phyloP scores from a whole-genome alignment of 1,140 invertebrate species.

The Hylaeus anthracinus region DNA sequence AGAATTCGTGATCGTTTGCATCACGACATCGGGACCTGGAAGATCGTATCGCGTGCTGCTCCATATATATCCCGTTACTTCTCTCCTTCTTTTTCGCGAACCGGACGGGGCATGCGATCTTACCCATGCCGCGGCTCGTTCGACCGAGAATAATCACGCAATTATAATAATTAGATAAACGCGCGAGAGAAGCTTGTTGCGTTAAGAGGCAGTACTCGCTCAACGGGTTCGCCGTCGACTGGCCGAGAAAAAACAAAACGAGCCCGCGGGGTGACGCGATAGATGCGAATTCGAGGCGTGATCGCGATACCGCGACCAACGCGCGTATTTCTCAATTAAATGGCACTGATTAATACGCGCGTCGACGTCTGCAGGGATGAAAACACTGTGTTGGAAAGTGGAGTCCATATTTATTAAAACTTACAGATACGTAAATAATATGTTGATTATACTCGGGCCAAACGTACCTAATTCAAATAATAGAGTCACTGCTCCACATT shows the following conservation, averaged over 20 bases:
- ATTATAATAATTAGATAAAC: constrained; percentile 80
- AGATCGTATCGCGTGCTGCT: constrained; percentile 76
- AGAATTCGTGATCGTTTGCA: constrained; percentile 75
- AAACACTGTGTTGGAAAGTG: no score
- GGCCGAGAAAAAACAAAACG: no score
- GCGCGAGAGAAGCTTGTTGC: constrained; percentile 63
- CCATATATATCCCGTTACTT: constrained; percentile 64
- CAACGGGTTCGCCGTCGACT: constrained; percentile 39
- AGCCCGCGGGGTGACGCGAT: background rate
- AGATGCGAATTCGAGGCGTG: background rate
- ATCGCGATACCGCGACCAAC: background rate
- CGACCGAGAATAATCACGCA: constrained; percentile 73
- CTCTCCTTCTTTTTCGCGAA: constrained; percentile 62
- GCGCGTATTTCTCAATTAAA: constrained; percentile 25
- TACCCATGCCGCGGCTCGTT: constrained; percentile 43
- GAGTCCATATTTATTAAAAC: no score
- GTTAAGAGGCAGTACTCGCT: constrained; percentile 55
- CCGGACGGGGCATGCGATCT: constrained; percentile 48
- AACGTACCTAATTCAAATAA: no score
- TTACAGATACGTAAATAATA: no score
- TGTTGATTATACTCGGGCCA: no score
- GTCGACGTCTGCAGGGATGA: no score
- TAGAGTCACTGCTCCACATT: no score
- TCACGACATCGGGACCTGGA: constrained; percentile 49
- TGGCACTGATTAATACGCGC: no score